Conservation (phyloP, 1,140 invertebrate genomes). For the Bombus pascuorum region DNA sequence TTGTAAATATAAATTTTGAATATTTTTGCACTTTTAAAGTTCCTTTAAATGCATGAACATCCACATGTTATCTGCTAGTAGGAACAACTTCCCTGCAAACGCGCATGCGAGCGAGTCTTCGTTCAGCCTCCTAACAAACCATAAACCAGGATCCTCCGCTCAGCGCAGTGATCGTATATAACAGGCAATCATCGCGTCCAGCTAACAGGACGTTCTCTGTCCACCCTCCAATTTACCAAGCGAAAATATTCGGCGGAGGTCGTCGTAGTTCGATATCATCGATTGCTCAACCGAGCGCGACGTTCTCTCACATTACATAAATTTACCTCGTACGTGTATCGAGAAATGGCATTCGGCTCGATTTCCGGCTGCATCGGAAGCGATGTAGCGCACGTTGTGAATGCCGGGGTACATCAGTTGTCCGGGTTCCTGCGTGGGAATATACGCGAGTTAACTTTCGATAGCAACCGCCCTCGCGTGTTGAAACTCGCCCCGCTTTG, state of each 20-base stretch:
- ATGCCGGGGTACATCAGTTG: conserved; percentile 83
- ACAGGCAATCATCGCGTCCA: background rate
- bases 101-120: background rate
- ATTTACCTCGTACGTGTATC: conserved; percentile 84
- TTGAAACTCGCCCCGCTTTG: background rate
- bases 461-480: background rate
- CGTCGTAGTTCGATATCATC: conserved; percentile 42
- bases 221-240: background rate
- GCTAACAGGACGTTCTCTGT: background rate
- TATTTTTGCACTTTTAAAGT: background rate
- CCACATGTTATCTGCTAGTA: background rate
- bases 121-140: background rate
- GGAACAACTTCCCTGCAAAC: background rate
- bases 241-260: conserved; percentile 8
- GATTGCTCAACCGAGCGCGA: background rate
- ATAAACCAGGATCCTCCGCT: background rate
- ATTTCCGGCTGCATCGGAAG: conserved; percentile 85
- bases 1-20: no score
- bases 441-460: conserved; percentile 60
- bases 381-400: conserved; percentile 86
- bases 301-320: conserved; percentile 38
- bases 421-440: conserved; percentile 83
- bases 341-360: conserved; percentile 85
- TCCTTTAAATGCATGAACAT: background rate
- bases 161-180: background rate